Evolutionary conservation across 2,888 invertebrate species (phyloP), one percentile per base, ranked within the genome.

Genomic region (Drosophila tripunctata): DNA sequence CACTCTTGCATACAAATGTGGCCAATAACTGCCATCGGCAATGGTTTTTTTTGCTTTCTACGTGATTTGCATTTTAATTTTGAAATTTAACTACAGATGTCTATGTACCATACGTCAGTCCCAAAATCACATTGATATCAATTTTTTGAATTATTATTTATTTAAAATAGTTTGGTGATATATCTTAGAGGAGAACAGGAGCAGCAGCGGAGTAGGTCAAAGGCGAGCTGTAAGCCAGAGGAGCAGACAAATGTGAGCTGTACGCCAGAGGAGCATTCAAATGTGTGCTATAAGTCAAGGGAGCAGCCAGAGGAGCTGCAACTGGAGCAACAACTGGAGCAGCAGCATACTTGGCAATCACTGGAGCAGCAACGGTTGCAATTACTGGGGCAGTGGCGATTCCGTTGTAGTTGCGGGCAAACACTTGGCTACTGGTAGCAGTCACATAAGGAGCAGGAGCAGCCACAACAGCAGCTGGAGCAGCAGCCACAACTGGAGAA

Each of bases 351-450:
- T 43, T 66, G 36, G 68, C 70, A 8, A 71, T 38, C 14, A 76
- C 50, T 0, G 81, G 75, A 6, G 76, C 54, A 2, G 78, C 78
- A 30, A 73, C 68, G 3, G 66, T 69, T 5, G 79, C 84, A 15
- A 87, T 22, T 15, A 88, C 54, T 4, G 88, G 87, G 10, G 78
- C 76, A 4, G 75, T 30, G 0, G 86, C 86, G 24, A 87, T 78
- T 0, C 87, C 84, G 75, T 88, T 88, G 70, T 75, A 78, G 52
- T 88, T 88, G 17, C 88, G 69, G 15, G 88, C 86, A 64, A 88
- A 40, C 56, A 79, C 76, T 66, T 88, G 88, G 38, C 82, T 88
- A 10, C 88, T 88, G 40, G 87, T 86, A n/a, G 83, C 81, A 14
- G 81, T 82, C 14, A 82, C 82, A 45, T 66, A 47, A 0, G 79